Percentiles rank a stretch among this genome's conserved stretches.
Evolutionary conservation across 2,888 invertebrate genomes (phyloP).

Genomic region (Leptopilina syphax): DNA sequence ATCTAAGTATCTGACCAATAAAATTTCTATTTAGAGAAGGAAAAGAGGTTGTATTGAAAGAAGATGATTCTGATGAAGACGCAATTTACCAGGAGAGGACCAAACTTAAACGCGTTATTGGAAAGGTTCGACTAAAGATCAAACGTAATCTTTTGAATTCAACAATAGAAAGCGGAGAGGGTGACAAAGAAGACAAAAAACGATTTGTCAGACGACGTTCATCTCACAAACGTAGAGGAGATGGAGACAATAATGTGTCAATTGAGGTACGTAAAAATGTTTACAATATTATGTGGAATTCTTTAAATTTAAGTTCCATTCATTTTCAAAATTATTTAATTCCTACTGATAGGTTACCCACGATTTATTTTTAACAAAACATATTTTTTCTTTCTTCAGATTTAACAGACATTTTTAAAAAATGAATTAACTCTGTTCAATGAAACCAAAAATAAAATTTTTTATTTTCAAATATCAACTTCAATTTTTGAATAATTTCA

Average conservation of each 20-base stretch:
- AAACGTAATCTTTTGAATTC: conserved; percentile 47
- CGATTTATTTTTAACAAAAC: too few relatives aligned
- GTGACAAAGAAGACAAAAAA: conserved; percentile 51
- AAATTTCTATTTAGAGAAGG: conserved; percentile 78
- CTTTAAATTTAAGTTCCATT: not conserved
- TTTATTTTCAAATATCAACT: too few relatives aligned
- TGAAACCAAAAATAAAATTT: too few relatives aligned
- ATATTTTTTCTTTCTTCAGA: too few relatives aligned
- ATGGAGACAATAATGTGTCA: conserved; percentile 66
- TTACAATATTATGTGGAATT: not conserved
- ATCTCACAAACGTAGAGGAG: conserved; percentile 60
- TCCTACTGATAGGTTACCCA: too few relatives aligned
- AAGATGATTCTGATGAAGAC: conserved; percentile 85
- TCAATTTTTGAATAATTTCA: too few relatives aligned
- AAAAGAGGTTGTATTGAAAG: conserved; percentile 82
- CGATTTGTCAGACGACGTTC: conserved; percentile 58
- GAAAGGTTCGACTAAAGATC: conserved; percentile 44
- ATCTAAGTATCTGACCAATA: not conserved
- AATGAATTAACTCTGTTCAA: too few relatives aligned
- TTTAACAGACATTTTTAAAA: too few relatives aligned
- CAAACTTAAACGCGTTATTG: conserved; percentile 46
- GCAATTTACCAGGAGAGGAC: conserved; percentile 57
- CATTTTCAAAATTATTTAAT: too few relatives aligned
- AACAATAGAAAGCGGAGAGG: conserved; percentile 49
- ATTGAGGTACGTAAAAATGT: conserved; percentile 52